Percentiles rank a stretch among this genome's conserved stretches.
phyloP scores from a whole-genome alignment of 2,888 invertebrate species.

The Nezara viridula region DNA sequence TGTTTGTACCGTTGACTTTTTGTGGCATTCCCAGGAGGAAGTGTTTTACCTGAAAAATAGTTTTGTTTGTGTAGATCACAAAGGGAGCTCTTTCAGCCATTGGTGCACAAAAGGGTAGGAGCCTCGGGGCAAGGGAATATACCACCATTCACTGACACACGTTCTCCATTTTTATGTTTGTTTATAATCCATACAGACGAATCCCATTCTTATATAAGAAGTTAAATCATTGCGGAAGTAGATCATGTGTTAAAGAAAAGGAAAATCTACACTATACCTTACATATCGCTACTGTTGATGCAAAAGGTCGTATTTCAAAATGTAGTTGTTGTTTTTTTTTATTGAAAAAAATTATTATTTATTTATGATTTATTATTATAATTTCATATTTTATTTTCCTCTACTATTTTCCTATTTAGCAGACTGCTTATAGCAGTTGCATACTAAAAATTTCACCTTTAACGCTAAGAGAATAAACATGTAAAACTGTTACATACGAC shows the following conservation, averaged over 20 bases:
- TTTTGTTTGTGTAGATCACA: constrained; percentile 27
- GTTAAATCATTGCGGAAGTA: neutral
- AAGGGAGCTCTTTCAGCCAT: neutral
- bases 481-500: too few relatives aligned
- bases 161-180: neutral
- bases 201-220: neutral
- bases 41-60: constrained; percentile 41
- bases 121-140: neutral
- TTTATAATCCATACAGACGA: neutral
- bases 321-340: too few relatives aligned
- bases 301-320: too few relatives aligned
- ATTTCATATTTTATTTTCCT: too few relatives aligned
- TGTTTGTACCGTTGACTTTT: constrained; percentile 10
- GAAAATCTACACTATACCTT: too few relatives aligned
- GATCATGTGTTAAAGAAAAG: neutral
- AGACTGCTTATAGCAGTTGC: too few relatives aligned
- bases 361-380: too few relatives aligned
- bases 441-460: too few relatives aligned
- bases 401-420: too few relatives aligned
- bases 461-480: too few relatives aligned
- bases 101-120: neutral
- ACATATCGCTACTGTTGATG: too few relatives aligned
- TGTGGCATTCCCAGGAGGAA: constrained; percentile 41
- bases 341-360: too few relatives aligned
- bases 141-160: constrained; percentile 1